Conservation (phyloP, 2,888 invertebrate genomes). For the Encarsia formosa region DNA sequence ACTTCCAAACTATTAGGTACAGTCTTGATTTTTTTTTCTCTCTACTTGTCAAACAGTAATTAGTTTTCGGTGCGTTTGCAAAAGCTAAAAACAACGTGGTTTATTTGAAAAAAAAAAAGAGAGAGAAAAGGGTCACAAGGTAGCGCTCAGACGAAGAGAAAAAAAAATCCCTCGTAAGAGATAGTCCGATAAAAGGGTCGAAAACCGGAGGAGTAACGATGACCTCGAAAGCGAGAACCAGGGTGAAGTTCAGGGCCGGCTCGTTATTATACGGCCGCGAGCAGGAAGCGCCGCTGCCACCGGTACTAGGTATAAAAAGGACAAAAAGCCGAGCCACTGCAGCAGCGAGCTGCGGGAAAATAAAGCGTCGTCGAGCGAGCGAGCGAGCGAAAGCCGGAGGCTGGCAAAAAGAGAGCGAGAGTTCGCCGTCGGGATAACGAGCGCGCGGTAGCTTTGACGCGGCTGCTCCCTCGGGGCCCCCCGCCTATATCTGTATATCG, state of each 20-base stretch:
- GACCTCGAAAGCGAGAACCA: constrained; percentile 2
- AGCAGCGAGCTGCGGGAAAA: neutral
- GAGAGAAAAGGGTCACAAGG: constrained; percentile 3
- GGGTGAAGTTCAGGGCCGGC: constrained; percentile 3
- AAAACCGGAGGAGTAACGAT: neutral
- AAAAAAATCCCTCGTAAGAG: constrained; percentile 10
- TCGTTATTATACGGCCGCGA: neutral
- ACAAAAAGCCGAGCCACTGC: neutral
- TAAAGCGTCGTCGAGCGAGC: neutral
- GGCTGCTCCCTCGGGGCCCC: neutral
- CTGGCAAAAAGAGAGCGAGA: neutral
- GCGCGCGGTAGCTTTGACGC: constrained; percentile 1
- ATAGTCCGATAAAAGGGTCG: neutral
- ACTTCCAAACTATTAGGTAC: no score
- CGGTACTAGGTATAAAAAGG: neutral
- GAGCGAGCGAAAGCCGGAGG: neutral
- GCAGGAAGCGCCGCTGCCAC: neutral
- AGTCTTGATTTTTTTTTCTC: no score
- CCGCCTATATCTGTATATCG: neutral
- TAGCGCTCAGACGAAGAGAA: neutral
- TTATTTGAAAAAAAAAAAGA: constrained; percentile 18
- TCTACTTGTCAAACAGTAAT: no score
- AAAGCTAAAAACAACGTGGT: no score
- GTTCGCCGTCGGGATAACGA: neutral
- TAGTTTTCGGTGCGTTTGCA: no score